phyloP scores from a whole-genome alignment of 2,888 invertebrate genomes.

The Yponomeuta evonymella region DNA sequence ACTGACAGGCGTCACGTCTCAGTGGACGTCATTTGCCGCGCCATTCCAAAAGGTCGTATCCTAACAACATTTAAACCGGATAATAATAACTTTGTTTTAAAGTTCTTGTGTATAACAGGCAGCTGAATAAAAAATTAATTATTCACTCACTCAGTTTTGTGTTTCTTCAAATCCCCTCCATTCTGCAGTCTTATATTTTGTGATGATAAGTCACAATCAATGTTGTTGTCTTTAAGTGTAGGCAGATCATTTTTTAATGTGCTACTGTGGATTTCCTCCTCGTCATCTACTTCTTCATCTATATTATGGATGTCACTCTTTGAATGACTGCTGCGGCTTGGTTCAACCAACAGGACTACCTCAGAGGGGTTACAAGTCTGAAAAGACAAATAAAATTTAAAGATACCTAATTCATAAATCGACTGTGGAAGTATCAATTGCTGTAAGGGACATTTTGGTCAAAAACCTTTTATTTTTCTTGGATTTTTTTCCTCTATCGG shows the following conservation, averaged over 20 bases:
- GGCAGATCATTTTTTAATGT: not conserved
- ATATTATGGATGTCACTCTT: not conserved
- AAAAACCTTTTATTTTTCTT: no score
- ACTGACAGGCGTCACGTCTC: no score
- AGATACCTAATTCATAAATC: no score
- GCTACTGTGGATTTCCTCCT: not conserved
- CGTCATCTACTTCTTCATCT: conserved; percentile 1
- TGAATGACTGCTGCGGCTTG: not conserved
- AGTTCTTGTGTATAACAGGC: no score
- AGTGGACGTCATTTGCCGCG: no score
- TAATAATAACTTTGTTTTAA: no score
- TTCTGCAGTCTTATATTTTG: not conserved
- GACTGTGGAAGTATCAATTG: no score
- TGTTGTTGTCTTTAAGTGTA: not conserved
- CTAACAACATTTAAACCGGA: no score
- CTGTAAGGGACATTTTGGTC: no score
- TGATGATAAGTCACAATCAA: not conserved
- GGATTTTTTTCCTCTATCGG: no score
- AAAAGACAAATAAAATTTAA: not conserved
- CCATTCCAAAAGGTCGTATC: no score
- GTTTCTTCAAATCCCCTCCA: not conserved
- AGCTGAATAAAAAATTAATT: not conserved
- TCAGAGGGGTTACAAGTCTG: not conserved
- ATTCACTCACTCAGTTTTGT: not conserved
- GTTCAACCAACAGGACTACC: not conserved